Conservation (phyloP, 2,797 vertebrate genomes). For the Hyperoplus lanceolatus region DNA sequence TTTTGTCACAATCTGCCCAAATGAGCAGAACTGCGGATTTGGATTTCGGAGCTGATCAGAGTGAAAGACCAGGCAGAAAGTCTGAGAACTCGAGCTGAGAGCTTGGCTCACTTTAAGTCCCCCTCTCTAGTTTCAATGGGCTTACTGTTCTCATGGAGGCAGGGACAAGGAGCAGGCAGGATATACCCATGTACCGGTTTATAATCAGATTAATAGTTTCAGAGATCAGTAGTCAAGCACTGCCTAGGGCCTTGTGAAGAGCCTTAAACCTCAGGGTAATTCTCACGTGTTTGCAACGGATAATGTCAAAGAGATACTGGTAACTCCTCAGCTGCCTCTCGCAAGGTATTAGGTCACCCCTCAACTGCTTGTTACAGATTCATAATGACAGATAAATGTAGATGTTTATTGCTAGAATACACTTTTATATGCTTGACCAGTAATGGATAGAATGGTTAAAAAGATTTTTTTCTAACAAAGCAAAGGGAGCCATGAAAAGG, state of each 20-base stretch:
- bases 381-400: slow-evolving; percentile 37
- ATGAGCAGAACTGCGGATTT: slow-evolving; percentile 36
- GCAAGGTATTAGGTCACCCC: slow-evolving; percentile 75
- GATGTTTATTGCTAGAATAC: slow-evolving; percentile 11
- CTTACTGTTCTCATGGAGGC: slow-evolving; percentile 66
- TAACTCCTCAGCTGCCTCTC: slow-evolving; percentile 78
- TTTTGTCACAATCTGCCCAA: slow-evolving; percentile 47
- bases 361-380: slow-evolving; percentile 50
- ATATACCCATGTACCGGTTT: slow-evolving; percentile 58
- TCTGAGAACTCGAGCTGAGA: slow-evolving; percentile 55
- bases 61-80: slow-evolving; percentile 31
- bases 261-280: slow-evolving; percentile 56
- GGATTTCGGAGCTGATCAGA: slow-evolving; percentile 45
- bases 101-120: slow-evolving; percentile 43
- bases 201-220: slow-evolving; percentile 80
- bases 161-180: slow-evolving; percentile 64
- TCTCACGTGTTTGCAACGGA: slow-evolving; percentile 77
- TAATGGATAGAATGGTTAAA: not conserved
- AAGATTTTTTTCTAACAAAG: not conserved
- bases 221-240: slow-evolving; percentile 60
- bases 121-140: slow-evolving; percentile 76
- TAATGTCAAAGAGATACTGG: slow-evolving; percentile 84
- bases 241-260: slow-evolving; percentile 62
- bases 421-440: not conserved
- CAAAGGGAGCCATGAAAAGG: not conserved